phyloP scores from a whole-genome alignment of 1,140 invertebrate species.

The Anadara kagoshimensis region DNA sequence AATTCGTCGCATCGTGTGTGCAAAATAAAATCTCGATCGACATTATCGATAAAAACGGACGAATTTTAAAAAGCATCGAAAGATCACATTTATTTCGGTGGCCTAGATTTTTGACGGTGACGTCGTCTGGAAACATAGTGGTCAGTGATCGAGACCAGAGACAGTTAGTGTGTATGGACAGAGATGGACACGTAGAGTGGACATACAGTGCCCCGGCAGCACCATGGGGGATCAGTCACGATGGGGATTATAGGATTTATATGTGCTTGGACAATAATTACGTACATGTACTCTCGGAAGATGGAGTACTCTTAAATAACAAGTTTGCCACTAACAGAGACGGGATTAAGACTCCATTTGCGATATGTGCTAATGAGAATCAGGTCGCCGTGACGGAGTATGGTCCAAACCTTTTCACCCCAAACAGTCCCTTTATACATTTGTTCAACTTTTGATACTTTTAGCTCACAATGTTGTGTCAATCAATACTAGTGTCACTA shows the following conservation, averaged over 20 bases:
- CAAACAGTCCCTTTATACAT: slow-evolving; percentile 29
- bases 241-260: slow-evolving; percentile 28
- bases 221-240: slow-evolving; percentile 35
- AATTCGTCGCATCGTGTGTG: slow-evolving; percentile 34
- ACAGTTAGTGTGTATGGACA: slow-evolving; percentile 31
- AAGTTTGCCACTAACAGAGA: slow-evolving; percentile 30
- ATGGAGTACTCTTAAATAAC: slow-evolving; percentile 26
- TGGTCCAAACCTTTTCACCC: slow-evolving; percentile 36
- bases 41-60: slow-evolving; percentile 24
- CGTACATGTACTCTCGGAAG: slow-evolving; percentile 32
- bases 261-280: slow-evolving; percentile 36
- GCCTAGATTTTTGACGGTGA: slow-evolving; percentile 29
- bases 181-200: slow-evolving; percentile 33
- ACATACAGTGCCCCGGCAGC: slow-evolving; percentile 32
- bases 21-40: slow-evolving; percentile 29
- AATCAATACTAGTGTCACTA: no score
- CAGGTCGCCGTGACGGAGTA: slow-evolving; percentile 38
- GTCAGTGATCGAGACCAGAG: slow-evolving; percentile 39
- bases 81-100: slow-evolving; percentile 27
- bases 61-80: slow-evolving; percentile 32
- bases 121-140: slow-evolving; percentile 28
- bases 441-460: slow-evolving; percentile 1
- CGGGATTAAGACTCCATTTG: slow-evolving; percentile 34
- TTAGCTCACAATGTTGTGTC: no score
- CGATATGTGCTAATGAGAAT: slow-evolving; percentile 23